Evolutionary conservation across 2,113 vertebrate species (phyloP).

Genomic region (Bos indicus): DNA sequence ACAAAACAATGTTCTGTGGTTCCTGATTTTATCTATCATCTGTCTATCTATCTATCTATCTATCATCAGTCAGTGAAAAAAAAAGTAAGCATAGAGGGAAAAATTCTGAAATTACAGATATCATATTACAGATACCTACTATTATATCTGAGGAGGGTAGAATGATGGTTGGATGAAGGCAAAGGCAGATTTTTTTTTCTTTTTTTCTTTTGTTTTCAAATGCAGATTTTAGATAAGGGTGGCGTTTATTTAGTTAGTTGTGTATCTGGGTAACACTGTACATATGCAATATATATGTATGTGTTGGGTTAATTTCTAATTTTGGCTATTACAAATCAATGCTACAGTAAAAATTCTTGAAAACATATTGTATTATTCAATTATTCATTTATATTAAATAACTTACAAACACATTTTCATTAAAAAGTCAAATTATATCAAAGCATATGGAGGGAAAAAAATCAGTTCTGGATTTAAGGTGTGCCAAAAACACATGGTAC

Average conservation of each 20-base stretch:
- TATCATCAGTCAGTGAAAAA: neutral
- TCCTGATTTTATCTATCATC: neutral
- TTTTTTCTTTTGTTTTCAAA: neutral
- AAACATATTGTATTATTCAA: neutral
- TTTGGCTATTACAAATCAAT: neutral
- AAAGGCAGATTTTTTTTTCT: neutral
- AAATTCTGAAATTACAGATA: neutral
- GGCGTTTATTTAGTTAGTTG: neutral
- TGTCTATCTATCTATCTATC: neutral
- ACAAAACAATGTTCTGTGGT: neutral
- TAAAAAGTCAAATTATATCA: conserved; percentile 14
- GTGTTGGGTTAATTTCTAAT: neutral
- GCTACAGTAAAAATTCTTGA: neutral
- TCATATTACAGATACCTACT: neutral
- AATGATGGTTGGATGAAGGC: neutral
- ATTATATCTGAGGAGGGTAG: neutral
- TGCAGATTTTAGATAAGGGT: neutral
- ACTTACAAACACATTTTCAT: neutral
- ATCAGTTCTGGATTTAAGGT: neutral
- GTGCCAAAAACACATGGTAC: neutral
- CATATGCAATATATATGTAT: neutral
- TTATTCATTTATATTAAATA: neutral
- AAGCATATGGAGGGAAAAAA: neutral
- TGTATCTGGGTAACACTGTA: neutral
- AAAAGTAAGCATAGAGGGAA: neutral